Evolutionary conservation across 2,797 vertebrate species (phyloP).

Genomic region (Ptychadena robeensis): DNA sequence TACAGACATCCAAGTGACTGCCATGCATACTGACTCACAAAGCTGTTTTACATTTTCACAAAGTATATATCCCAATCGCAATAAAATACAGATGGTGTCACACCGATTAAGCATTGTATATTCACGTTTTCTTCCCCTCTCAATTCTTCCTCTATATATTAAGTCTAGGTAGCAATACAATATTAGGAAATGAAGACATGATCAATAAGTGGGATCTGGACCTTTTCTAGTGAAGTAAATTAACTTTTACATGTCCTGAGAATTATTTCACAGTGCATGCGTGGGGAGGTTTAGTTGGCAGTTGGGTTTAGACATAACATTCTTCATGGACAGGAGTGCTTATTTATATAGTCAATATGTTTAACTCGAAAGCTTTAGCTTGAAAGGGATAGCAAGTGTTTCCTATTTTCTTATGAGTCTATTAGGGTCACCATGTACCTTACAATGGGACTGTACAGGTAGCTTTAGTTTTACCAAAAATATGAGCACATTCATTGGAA

Average conservation of each 20-base stretch:
- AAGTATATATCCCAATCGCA: constrained; percentile 76
- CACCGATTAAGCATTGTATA: constrained; percentile 70
- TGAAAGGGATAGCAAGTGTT: too few species aligned
- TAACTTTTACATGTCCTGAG: neutral
- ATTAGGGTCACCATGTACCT: too few species aligned
- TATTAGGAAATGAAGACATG: constrained; percentile 55
- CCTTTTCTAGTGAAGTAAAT: neutral
- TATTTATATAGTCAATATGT: too few species aligned
- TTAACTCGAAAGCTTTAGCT: too few species aligned
- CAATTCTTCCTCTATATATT: constrained; percentile 57
- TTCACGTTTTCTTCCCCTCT: constrained; percentile 67
- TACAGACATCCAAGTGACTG: constrained; percentile 72
- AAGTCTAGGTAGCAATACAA: constrained; percentile 65
- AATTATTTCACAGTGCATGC: neutral
- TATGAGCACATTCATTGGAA: too few species aligned
- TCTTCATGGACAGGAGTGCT: too few species aligned
- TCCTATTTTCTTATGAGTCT: too few species aligned
- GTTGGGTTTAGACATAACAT: too few species aligned
- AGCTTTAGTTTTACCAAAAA: too few species aligned
- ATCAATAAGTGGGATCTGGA: constrained; percentile 52
- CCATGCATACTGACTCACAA: constrained; percentile 71
- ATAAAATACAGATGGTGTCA: constrained; percentile 77
- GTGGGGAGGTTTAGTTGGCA: neutral
- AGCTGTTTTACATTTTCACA: constrained; percentile 75
- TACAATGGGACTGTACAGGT: too few species aligned